A percentile compares a stretch with the other conserved stretches of the same genome.
Evolutionary conservation across 2,113 vertebrate genomes (phyloP).

Genomic region (Mirza zaza): DNA sequence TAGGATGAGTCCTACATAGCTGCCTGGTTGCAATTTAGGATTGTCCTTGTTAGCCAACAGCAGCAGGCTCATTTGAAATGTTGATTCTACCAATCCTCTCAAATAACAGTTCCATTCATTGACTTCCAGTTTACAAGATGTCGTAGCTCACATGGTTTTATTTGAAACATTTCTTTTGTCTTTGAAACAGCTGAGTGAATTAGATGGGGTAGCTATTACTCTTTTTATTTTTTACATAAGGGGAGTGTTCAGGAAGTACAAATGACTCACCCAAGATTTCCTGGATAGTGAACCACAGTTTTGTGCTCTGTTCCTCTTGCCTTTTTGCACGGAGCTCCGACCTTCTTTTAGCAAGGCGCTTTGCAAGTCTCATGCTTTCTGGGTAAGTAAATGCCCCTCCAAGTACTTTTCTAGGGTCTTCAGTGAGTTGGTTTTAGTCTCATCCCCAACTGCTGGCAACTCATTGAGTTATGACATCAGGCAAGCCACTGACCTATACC

Average conservation of each 20-base stretch:
- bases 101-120: background rate
- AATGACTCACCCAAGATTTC: background rate
- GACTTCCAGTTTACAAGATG: background rate
- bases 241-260: background rate
- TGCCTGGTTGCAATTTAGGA: background rate
- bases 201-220: background rate
- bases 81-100: background rate
- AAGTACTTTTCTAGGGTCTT: background rate
- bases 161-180: background rate
- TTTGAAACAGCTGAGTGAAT: background rate
- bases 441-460: background rate
- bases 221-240: background rate
- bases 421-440: background rate
- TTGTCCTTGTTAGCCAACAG: background rate
- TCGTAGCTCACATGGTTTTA: background rate
- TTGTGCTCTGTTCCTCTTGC: background rate
- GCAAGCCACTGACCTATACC: constrained; percentile 59
- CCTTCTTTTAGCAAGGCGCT: background rate
- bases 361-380: background rate
- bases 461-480: constrained; percentile 32
- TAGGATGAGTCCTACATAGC: background rate
- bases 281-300: rapidly evolving
- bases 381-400: background rate
- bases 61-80: background rate
- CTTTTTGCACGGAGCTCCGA: background rate